Conservation (phyloP, 2,888 invertebrate species). For the Myopa testacea region DNA sequence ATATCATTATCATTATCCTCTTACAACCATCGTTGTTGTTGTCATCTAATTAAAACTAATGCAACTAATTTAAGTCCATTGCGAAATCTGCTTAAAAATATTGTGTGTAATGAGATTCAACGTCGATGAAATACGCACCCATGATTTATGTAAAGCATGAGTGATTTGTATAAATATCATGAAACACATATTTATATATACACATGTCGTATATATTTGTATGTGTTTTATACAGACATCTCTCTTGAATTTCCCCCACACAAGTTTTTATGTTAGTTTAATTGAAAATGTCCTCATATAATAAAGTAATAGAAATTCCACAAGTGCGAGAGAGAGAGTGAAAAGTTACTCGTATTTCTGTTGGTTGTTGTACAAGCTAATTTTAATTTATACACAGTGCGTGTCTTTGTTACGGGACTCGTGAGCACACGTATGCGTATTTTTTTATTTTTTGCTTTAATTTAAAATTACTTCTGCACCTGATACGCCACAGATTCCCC, state of each 20-base stretch:
- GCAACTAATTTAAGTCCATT: not conserved
- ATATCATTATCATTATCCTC: no score
- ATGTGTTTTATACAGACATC: not conserved
- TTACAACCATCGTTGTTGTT: not conserved
- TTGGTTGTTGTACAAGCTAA: not conserved
- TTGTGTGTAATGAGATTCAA: not conserved
- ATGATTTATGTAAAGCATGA: not conserved
- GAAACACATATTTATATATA: not conserved
- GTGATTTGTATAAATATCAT: not conserved
- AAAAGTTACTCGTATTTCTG: not conserved
- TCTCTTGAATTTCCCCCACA: not conserved
- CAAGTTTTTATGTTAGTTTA: not conserved
- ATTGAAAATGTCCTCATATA: not conserved
- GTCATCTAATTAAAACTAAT: conserved; percentile 35
- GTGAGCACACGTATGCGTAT: not conserved
- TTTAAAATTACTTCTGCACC: not conserved
- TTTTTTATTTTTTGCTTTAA: not conserved
- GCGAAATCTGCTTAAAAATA: not conserved
- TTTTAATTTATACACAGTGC: conserved; percentile 13
- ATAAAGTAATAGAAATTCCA: not conserved
- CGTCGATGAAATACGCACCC: not conserved
- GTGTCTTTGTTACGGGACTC: not conserved
- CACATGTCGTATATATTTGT: not conserved
- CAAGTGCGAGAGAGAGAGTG: not conserved
- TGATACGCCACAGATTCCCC: not conserved